Conservation (phyloP, 2,113 vertebrate species). For the Dicaeum eximium region DNA sequence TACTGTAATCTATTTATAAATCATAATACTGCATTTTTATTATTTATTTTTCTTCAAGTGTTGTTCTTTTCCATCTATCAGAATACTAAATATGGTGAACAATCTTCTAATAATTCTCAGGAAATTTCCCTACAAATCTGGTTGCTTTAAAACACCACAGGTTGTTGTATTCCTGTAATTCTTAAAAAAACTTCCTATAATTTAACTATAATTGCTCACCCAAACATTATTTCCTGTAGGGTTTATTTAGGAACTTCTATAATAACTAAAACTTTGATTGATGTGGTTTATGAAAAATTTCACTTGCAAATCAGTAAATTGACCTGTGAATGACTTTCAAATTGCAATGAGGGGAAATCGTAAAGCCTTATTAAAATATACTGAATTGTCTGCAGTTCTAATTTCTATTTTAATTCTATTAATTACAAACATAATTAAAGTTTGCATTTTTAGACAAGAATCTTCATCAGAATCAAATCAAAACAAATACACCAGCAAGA, state of each 20-base stretch:
- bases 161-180: background rate
- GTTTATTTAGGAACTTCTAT: background rate
- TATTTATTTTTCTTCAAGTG: background rate
- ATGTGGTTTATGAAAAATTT: background rate
- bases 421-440: background rate
- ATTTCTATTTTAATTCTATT: background rate
- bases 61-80: background rate
- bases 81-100: background rate
- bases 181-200: background rate
- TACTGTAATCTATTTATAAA: slow-evolving; percentile 14
- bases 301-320: background rate
- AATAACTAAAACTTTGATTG: background rate
- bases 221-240: background rate
- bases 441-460: background rate
- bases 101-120: background rate
- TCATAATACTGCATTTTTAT: background rate
- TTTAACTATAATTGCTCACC: background rate
- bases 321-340: background rate
- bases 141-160: background rate
- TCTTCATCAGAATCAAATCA: background rate
- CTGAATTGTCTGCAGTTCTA: background rate
- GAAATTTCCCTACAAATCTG: background rate
- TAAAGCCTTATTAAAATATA: background rate
- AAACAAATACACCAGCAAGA: background rate
- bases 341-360: background rate